A percentile compares a stretch with the other conserved stretches of the same genome.
These are phyloP conservation scores for Julus scanicus DNA, from an alignment of 2,888 invertebrate genomes.

Conservation along the genomic window DNA sequence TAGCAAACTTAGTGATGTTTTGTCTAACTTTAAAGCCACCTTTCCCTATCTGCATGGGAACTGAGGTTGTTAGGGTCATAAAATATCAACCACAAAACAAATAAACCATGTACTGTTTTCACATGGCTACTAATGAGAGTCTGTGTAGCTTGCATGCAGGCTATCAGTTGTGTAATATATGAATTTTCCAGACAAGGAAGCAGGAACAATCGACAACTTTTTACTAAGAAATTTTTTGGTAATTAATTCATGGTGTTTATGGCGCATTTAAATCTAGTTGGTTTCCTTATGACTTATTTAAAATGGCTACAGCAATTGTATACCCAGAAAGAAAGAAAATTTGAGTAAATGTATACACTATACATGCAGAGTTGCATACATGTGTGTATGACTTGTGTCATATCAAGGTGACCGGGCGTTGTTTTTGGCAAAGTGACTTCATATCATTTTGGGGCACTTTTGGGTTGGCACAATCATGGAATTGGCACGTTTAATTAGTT, in stretches of 20 bases:
- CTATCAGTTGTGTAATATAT: too few species aligned
- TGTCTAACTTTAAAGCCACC: too few species aligned
- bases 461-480: neutral
- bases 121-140: too few species aligned
- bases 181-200: neutral
- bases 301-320: neutral
- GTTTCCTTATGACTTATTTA: neutral
- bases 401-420: neutral
- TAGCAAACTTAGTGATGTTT: too few species aligned
- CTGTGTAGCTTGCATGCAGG: too few species aligned
- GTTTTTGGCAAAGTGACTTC: neutral
- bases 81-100: too few species aligned
- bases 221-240: neutral
- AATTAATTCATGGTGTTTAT: neutral
- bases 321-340: too few species aligned
- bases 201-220: neutral
- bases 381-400: neutral
- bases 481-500: neutral
- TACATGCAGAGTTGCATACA: too few species aligned
- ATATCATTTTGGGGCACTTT: neutral
- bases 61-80: too few species aligned
- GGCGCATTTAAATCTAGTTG: neutral
- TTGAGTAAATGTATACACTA: too few species aligned
- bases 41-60: too few species aligned
- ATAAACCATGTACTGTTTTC: too few species aligned